Conservation (phyloP, 2,888 invertebrate genomes). For the Epirrita christyi region DNA sequence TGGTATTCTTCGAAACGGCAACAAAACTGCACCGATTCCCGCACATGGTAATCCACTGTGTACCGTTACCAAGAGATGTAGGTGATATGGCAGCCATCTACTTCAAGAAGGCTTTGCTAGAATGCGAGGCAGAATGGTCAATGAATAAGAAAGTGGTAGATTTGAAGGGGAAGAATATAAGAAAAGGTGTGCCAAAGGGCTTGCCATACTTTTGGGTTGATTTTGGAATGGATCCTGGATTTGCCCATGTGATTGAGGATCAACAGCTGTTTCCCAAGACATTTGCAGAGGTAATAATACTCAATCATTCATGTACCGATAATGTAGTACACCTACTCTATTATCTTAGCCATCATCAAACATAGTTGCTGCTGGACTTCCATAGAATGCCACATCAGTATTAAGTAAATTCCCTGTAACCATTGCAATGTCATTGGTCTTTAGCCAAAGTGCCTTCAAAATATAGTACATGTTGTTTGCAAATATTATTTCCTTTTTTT, state of each 20-base stretch:
- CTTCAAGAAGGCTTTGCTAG: slow-evolving; percentile 98
- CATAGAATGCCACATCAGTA: too few species aligned
- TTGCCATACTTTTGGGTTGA: slow-evolving; percentile 97
- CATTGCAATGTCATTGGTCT: too few species aligned
- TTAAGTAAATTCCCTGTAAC: too few species aligned
- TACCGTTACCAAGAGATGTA: slow-evolving; percentile 92
- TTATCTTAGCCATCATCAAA: too few species aligned
- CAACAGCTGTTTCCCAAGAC: slow-evolving; percentile 92
- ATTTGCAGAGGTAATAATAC: slow-evolving; percentile 93
- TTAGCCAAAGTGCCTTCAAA: too few species aligned
- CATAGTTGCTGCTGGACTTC: too few species aligned
- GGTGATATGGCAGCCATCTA: slow-evolving; percentile 97
- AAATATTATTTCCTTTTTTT: slow-evolving; percentile 40
- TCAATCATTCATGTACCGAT: too few species aligned
- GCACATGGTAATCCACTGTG: slow-evolving; percentile 95
- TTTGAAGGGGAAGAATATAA: slow-evolving; percentile 87
- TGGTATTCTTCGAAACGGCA: slow-evolving; percentile 96
- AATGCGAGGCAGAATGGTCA: slow-evolving; percentile 98
- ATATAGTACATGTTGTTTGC: too few species aligned
- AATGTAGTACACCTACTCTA: too few species aligned
- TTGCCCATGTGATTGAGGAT: slow-evolving; percentile 98
- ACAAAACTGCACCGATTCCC: slow-evolving; percentile 89
- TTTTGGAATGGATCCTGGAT: slow-evolving; percentile 96
- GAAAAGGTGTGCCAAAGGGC: slow-evolving; percentile 94
- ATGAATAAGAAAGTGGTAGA: slow-evolving; percentile 93